Evolutionary conservation across 2,797 vertebrate genomes (phyloP), one percentile per base, ranked within the genome.

Genomic region (Oryzias dopingdopingensis): DNA sequence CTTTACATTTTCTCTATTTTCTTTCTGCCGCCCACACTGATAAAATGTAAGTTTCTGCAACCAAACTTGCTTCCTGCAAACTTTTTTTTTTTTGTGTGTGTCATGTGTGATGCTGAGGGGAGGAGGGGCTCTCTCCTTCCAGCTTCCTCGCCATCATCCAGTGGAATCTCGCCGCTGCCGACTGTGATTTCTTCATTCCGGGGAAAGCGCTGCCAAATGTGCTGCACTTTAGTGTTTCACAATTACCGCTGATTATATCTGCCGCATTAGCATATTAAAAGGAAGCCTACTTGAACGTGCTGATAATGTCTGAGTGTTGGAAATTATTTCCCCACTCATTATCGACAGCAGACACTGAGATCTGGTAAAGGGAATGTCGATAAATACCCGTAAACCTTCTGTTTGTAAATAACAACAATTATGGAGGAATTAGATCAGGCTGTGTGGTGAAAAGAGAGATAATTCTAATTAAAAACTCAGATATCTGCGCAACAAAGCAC

Each of bases 231-330:
- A 82, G 88, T 86, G 88, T 86, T 86, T 87, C 53, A 89, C 87
- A 90, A 90, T 89, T 89, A 89, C 84, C 77, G 73, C 79, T 83
- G 84, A 87, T 89, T 73, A 81, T 82, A 88, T 90, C 87, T 78
- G 82, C 78, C 0, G 57, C 78, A 91, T 90, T 91, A 89, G 80
- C 89, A 90, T 90, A 90, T 89, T 88, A 88, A 90, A 90, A 88
- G 89, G 81, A 83, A 85, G 88, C 81, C 77, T 80, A 85, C 87
- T 89, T 81, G 79, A 87, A 88, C 79, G 84, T 76, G 70, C 73
- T 74, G 85, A 87, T 89, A 90, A 90, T 91, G 87, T 87, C 77
- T 78, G 76, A 85, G 82, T 81, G 84, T 82, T 84, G 73, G 77
- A 88, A 89, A 89, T 87, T 75, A 82, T 84, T 83, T 71, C 75